Base-by-base conservation (phyloP, 2,113 vertebrate species). In the Proterorhinus semilunaris region DNA sequence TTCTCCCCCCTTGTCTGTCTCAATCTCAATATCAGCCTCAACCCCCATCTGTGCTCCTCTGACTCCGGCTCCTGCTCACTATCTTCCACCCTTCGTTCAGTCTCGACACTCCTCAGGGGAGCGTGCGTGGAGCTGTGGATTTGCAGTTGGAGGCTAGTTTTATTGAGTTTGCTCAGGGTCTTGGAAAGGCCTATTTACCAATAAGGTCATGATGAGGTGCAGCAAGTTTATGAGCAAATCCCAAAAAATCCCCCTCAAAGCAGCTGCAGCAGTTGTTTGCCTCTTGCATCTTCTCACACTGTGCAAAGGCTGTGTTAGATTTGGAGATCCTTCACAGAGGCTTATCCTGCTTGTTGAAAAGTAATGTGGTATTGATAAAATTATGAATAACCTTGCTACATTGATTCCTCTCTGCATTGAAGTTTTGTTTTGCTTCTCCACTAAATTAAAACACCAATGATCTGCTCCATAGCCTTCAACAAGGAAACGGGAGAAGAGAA, bases 131-230 rank as follows among this genome's bases (percentile, higher is more conserved):
- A 55, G 68, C 68, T 86, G 67, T 71, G 63, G 78, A 70, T 82
- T 82, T 75, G 81, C 76, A 79, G 80, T 83, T 84, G 68, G 68
- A 86, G 83, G 85, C 80, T 78, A 86, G 81, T 91, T 91, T 88
- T 91, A 90, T 92, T 90, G 88, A 89, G 90, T 91, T 91, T 88
- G 83, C 83, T 87, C 76, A 78, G 78, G 81, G 79, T 86, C 68
- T 82, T 74, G 85, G 75, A 88, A 86, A 81, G 75, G 74, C 51
- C 68, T 79, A 69, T 88, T 86, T 89, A 89, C 89, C 79, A 81
- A 81, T 82, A 84, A 79, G 83, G 83, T 86, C 85, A 85, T 71
- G 82, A 81, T 79, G 78, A 85, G 71, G 81, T 77, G 69, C 76
- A 78, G 69, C 70, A 64, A 79, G 78, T 84, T 80, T 74, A 72